Base-by-base conservation (phyloP, 1,140 invertebrate species). In the Polyergus mexicanus region DNA sequence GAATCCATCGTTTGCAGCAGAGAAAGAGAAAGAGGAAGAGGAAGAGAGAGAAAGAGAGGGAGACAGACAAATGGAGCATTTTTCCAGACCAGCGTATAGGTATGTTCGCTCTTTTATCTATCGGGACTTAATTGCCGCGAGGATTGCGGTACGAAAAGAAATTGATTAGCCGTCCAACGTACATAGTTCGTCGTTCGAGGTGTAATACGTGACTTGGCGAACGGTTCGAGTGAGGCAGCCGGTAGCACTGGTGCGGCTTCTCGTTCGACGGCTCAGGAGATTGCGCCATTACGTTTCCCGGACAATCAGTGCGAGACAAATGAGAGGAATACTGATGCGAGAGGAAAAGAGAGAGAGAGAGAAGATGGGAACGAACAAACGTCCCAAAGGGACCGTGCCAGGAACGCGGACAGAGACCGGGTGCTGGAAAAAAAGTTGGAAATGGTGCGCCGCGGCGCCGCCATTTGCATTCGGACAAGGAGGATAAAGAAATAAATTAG, bases 301-400 rank as follows among this genome's bases (percentile, higher is more conserved):
- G 87, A 92, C 91, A 92, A 92, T 93, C 91, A 93, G 91, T 83
- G 88, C 83, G 91, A 87, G 88, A 92, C 91, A 92, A 93, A 92
- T 91, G 91, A 90, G 88, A 89, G 87, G 92, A 92, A 92, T 92
- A 92, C 91, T 92, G 88, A 93, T 92, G 89, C 80, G 78, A 63
- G 41, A 41, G 28, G 28, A 22, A 54, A 7, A 41, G 41, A 72
- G 2, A n/a, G 8, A 44, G 38, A 69, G 19, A 41, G 32, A 76
- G 58, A 38, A 19, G 69, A 56, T 44, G 62, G 58, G 65, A 38
- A 72, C 51, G 78, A 87, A 62, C 63, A 47, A 69, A 69, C 66
- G 56, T 87, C 71, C 77, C 83, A 68, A 84, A 89, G 86, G 65
- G 47, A 78, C 65, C 60, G 63, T 63, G 38, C 32, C 35, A 62